Evolutionary conservation across 1,140 invertebrate genomes (phyloP), one percentile per base, ranked within the genome.

Genomic region (Bombus vancouverensis): DNA sequence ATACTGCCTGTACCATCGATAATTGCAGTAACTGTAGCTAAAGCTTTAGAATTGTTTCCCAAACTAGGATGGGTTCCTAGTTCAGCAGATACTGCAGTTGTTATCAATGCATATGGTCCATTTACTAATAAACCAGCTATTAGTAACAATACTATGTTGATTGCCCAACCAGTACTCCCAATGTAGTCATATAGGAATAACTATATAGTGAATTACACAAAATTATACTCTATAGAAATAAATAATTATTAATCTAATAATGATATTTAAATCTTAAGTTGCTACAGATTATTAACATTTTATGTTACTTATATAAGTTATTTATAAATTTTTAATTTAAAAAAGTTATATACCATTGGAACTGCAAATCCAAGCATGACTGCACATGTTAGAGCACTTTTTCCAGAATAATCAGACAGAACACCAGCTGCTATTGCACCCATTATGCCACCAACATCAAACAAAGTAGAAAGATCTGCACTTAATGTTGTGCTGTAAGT

Each of bases 1-100:
- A 99, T 97, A 76, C 98, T 99, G 1, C 98, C 98, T 10, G 98
- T 99, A 59, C 99, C 99, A 95, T 99, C 99, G 80, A 99, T 99
- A 89, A 99, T 99, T 18, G 99, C 98, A 25, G 99, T 98, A 1
- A 99, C 99, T 2, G 99, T 99, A 6, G 99, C 98, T 71, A 99
- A 94, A 22, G 99, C 99, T 94, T 98, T 98, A 0, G 98, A 95
- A 95, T 98, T 98, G 1, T 97, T 97, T 79, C 97, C 96, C 66
- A 99, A 95, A 86, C 97, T 97, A 83, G 97, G 96, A 95, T 99
- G 98, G 2, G 98, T 98, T 88, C 98, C 99, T 3, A 99, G 95
- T 93, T 99, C 98, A 22, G 99, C 98, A 75, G 98, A 98, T 70
- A 99, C 98, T 2, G 98, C 98, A 13, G 99, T 99, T 25, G 99